Evolutionary conservation across 2,888 invertebrate species (phyloP), one percentile per base, ranked within the genome.

Genomic region (Agelastica alni): DNA sequence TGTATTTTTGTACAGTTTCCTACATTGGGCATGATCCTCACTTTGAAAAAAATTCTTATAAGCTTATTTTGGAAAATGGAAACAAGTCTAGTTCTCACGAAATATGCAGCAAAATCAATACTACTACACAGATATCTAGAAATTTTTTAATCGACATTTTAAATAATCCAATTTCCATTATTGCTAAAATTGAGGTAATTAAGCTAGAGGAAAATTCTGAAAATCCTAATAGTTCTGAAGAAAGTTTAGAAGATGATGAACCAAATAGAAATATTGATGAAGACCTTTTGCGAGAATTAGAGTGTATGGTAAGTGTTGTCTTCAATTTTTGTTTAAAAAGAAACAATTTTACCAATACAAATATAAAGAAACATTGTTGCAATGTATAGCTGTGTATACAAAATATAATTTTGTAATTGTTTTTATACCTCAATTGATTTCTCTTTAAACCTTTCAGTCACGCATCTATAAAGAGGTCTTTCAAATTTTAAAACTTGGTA

Each of bases 371-470:
- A 7, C 10, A 10, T 6, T 34, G 28, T 28, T 28, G 28, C 28
- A 3, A 28, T 10, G 3, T 28, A 2, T 12, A 31, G n/a, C 13
- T 5, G n/a, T 32, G 5, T 6, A 7, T 32, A 2, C 5, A 16
- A 14, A 4, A 16, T 34, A 31, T 10, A 56, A 53, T 67, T 75
- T 5, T 75, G 75, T n/a, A n/a, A n/a, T n/a, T n/a, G n/a, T n/a
- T n/a, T n/a, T n/a, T n/a, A n/a, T n/a, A n/a, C n/a, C n/a, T n/a
- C n/a, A n/a, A n/a, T n/a, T n/a, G n/a, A n/a, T n/a, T n/a, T n/a
- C n/a, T n/a, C n/a, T n/a, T n/a, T n/a, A n/a, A n/a, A n/a, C n/a
- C n/a, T n/a, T n/a, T n/a, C n/a, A n/a, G n/a, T n/a, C n/a, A n/a
- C n/a, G n/a, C n/a, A n/a, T n/a, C n/a, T n/a, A n/a, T n/a, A n/a